phyloP scores from a whole-genome alignment of 2,797 vertebrate genomes.

The Phrynocephalus vlangalii region DNA sequence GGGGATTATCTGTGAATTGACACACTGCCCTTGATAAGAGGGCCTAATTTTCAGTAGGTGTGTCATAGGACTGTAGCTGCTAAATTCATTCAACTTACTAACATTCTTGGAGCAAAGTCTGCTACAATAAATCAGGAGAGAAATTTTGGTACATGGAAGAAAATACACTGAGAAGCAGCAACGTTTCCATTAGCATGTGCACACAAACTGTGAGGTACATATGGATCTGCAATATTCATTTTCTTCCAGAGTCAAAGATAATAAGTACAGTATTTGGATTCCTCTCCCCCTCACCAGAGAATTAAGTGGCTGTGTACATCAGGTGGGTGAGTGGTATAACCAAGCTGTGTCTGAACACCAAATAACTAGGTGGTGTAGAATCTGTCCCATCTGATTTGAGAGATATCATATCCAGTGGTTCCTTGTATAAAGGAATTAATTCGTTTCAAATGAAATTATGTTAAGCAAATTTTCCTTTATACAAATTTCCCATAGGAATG shows the following conservation, averaged over 20 bases:
- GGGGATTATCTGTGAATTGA: no score
- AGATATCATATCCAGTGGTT: no score
- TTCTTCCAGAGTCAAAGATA: not conserved
- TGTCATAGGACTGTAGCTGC: not conserved
- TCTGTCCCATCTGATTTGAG: not conserved
- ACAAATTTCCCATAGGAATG: no score
- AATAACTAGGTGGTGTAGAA: not conserved
- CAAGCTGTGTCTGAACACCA: not conserved
- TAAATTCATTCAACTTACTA: constrained; percentile 24
- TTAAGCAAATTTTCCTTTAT: no score
- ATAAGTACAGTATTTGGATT: not conserved
- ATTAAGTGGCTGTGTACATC: not conserved
- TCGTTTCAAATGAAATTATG: no score
- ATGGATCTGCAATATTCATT: not conserved
- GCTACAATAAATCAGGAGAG: not conserved
- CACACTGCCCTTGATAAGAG: no score
- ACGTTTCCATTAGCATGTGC: not conserved
- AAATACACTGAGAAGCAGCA: not conserved
- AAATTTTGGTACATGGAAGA: not conserved
- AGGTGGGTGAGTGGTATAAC: not conserved
- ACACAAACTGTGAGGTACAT: not conserved
- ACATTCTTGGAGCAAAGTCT: not conserved
- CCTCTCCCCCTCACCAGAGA: not conserved
- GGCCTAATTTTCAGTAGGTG: no score
- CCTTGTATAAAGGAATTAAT: no score